Conservation (phyloP, 1,140 invertebrate genomes). For the Diorhabda carinulata region DNA sequence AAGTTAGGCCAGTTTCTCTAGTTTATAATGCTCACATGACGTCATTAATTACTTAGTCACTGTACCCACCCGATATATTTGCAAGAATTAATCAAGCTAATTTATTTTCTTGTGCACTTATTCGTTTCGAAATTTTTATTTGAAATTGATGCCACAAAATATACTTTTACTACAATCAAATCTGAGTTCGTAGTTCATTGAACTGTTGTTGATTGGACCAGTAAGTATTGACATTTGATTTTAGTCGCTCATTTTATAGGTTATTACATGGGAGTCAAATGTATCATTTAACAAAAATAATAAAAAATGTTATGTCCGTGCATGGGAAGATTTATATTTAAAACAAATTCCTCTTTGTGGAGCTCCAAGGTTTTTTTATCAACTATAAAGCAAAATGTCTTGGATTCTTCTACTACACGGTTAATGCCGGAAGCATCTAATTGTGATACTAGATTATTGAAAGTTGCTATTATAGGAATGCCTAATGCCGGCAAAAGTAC, state of each 20-base stretch:
- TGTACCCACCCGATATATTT: too few relatives aligned
- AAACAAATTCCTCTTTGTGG: background rate
- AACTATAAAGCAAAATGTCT: background rate
- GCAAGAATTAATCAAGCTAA: too few relatives aligned
- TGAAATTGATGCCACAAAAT: too few relatives aligned
- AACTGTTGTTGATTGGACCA: too few relatives aligned
- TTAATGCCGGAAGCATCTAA: background rate
- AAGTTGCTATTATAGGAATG: conserved; percentile 82
- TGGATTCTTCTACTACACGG: background rate
- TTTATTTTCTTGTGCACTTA: too few relatives aligned
- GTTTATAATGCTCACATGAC: too few relatives aligned
- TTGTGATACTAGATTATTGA: conserved; percentile 57
- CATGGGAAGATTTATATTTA: background rate
- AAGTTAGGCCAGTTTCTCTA: too few relatives aligned
- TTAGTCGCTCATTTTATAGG: background rate
- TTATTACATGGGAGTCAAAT: background rate
- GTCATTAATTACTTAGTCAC: too few relatives aligned
- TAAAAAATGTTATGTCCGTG: background rate
- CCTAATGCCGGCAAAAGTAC: conserved; percentile 96
- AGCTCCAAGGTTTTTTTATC: background rate
- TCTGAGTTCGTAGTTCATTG: too few relatives aligned
- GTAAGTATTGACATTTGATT: too few relatives aligned
- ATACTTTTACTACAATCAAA: too few relatives aligned
- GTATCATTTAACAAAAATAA: background rate
- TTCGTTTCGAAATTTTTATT: too few relatives aligned